Conservation (phyloP, 1,140 invertebrate genomes). For the Lordiphosa stackelbergi region DNA sequence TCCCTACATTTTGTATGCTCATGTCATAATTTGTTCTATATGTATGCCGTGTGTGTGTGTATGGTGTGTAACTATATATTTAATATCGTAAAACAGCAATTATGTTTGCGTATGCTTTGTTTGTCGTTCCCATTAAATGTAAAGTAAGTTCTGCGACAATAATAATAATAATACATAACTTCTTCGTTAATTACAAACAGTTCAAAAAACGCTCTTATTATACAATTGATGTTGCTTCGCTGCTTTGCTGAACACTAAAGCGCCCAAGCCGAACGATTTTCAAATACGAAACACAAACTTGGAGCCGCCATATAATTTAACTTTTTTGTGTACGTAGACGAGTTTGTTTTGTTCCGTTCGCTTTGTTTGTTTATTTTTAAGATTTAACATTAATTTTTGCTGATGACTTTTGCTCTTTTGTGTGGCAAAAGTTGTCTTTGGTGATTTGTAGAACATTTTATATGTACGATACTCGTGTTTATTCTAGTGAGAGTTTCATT, state of each 20-base stretch:
- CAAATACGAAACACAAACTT: constrained; percentile 50
- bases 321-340: constrained; percentile 9
- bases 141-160: constrained; percentile 74
- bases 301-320: constrained; percentile 51
- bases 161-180: constrained; percentile 62
- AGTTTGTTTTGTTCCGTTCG: constrained; percentile 16
- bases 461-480: constrained; percentile 30
- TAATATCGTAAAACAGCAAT: constrained; percentile 63
- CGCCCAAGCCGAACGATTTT: constrained; percentile 50
- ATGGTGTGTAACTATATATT: constrained; percentile 54
- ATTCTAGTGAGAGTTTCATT: constrained; percentile 12
- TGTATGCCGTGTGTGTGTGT: constrained; percentile 45
- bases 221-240: constrained; percentile 35
- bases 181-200: constrained; percentile 55
- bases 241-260: constrained; percentile 66
- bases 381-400: constrained; percentile 30
- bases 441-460: constrained; percentile 44
- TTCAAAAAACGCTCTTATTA: constrained; percentile 46
- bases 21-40: constrained; percentile 68
- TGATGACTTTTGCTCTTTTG: constrained; percentile 51
- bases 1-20: constrained; percentile 76
- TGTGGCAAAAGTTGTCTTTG: constrained; percentile 34
- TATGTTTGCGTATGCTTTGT: constrained; percentile 32
- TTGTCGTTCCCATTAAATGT: constrained; percentile 49
- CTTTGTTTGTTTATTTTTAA: constrained; percentile 27